Evolutionary conservation across 2,113 vertebrate species (phyloP), one percentile per base, ranked within the genome.

Genomic region (cat (Felis catus)): DNA sequence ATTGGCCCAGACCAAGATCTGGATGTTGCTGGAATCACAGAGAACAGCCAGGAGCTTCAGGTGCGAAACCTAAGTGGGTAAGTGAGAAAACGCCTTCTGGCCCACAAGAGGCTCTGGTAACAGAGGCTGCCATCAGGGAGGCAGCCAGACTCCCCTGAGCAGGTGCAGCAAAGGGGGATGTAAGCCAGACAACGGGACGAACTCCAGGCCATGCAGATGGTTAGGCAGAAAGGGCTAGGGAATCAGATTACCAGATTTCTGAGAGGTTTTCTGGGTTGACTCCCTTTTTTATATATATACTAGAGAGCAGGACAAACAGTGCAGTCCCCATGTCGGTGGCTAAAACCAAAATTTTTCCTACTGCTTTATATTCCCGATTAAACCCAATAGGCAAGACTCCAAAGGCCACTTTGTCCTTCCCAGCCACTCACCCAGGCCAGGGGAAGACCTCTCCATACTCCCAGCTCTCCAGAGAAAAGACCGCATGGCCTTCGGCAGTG

Each of bases 41-140:
- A 97, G 92, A 95, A 81, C 68, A 73, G 58, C 0, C 96, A 97
- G 71, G 97, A 97, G 84, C 96, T 99, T 11, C 98, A 73, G 51
- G 12, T 98, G 90, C 96, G 11, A 0, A 97, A 98, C 48, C 73
- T 78, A 0, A 98, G 97, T 65, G 93, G 98, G 99, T 99, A 96
- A 99, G 98, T 41, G 63, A 39, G 14, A 76, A 19, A 36, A 45
- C 0, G 0, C 18, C 36, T 65, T 21, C 31, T 61, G 19, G 39
- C 55, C 19, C 73, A 9, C 18, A 45, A 31, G 58, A 65, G 39
- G 33, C 63, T 33, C 29, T 4, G 12, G 19, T 3, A 0, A 0
- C 14, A 4, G 68, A 45, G 9, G 4, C 15, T 25, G 9, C 79
- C n/a, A 1, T 41, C 33, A 5, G 27, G 39, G 48, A 18, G 74